These are phyloP conservation scores for Hydractinia symbiolongicarpus DNA, from an alignment of 30 jellyfish, hydroid and myxozoan genomes.

Conservation along the genomic window DNA sequence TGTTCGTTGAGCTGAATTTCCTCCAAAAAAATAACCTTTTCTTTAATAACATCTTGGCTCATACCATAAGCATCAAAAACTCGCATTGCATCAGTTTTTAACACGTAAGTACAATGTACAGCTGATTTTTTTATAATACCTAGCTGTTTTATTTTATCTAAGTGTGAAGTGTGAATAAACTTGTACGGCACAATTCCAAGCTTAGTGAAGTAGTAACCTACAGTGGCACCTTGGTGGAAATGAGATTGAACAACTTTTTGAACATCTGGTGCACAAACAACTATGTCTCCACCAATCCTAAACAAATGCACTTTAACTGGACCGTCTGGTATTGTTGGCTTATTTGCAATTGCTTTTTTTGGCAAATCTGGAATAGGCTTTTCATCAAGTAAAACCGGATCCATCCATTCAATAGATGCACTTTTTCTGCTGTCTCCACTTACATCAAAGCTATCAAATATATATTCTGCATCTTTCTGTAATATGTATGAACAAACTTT, in stretches of 20 bases:
- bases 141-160: slow-evolving; percentile 83
- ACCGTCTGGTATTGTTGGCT: slow-evolving; percentile 1
- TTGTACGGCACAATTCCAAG: slow-evolving; percentile 97
- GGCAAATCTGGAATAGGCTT: slow-evolving; percentile 41
- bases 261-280: slow-evolving; percentile 98
- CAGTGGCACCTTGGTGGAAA: slow-evolving; percentile 96
- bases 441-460: slow-evolving; percentile 93
- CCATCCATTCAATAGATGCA: slow-evolving; percentile 78
- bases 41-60: slow-evolving; percentile 66
- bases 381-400: slow-evolving; percentile 93
- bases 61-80: slow-evolving; percentile 97
- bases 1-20: slow-evolving; percentile 51
- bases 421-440: slow-evolving; percentile 86
- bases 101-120: slow-evolving; percentile 92
- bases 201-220: slow-evolving; percentile 89
- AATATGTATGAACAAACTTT: slow-evolving; percentile 89
- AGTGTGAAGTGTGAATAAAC: slow-evolving; percentile 82
- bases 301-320: slow-evolving; percentile 71
- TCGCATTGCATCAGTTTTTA: slow-evolving; percentile 65
- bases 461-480: slow-evolving; percentile 92
- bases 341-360: slow-evolving; percentile 26
- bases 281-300: slow-evolving; percentile 37
- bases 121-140: slow-evolving; percentile 88
- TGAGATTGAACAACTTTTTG: slow-evolving; percentile 88
- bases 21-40: slow-evolving; percentile 66